Evolutionary conservation across 2,797 vertebrate species (phyloP).

Genomic region (Sebastiscus albofasciatus): DNA sequence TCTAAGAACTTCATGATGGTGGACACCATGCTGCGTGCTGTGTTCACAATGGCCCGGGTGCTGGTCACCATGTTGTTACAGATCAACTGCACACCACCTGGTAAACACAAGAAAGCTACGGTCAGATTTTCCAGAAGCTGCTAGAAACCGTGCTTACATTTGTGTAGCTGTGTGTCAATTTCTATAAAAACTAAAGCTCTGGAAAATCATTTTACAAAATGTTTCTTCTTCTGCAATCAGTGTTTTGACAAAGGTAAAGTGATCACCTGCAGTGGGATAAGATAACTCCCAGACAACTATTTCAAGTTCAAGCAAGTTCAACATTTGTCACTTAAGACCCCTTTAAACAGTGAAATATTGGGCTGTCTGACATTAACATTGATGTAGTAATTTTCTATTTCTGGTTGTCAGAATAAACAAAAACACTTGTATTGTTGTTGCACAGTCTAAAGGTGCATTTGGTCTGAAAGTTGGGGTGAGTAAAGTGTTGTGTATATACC

Average conservation of each 20-base stretch:
- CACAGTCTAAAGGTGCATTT: background rate
- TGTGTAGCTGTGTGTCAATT: background rate
- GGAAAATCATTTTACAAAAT: background rate
- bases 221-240: background rate
- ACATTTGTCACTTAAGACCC: background rate
- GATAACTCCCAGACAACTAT: background rate
- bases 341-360: background rate
- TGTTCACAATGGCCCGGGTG: slow-evolving; percentile 99
- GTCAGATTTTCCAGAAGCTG: background rate
- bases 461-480: background rate
- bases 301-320: background rate
- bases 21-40: slow-evolving; percentile 99
- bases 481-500: background rate
- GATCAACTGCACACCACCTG: slow-evolving; percentile 98
- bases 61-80: slow-evolving; percentile 99
- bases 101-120: background rate
- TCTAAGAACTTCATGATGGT: slow-evolving; percentile 99
- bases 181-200: background rate
- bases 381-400: background rate
- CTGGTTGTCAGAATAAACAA: background rate
- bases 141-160: background rate
- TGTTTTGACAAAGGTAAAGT: background rate
- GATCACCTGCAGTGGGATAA: background rate
- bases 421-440: background rate
- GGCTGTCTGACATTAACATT: background rate